Evolutionary conservation across 2,888 invertebrate species (phyloP), one percentile per base, ranked within the genome.

Genomic region (Leucophora obtusa): DNA sequence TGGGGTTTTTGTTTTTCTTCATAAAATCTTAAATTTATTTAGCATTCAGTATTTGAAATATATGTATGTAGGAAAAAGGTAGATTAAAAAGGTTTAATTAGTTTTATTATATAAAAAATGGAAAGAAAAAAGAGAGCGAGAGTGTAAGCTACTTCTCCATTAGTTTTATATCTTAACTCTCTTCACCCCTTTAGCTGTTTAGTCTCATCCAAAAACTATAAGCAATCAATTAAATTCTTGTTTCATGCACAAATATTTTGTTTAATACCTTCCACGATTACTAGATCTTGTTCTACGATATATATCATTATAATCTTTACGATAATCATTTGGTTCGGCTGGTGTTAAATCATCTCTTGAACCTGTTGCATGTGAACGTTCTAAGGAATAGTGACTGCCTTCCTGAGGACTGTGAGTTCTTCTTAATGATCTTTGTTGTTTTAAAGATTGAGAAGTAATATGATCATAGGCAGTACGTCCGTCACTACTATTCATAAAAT

Each of bases 381-480:
- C 87, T 28, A 86, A 76, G 8, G 86, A 85, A 73, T 85, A 87
- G 51, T 84, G 84, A n/a, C n/a, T n/a, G 11, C 83, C 83, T 60
- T 87, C 87, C 59, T 84, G 87, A 11, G 87, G 87, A 65, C 85
- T 86, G n/a, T 84, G 86, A 14, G 83, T 82, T 38, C 83, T 75
- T 2, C 84, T 82, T n/a, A 85, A 62, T 7, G 86, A 84, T 1
- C 86, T 84, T 66, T 85, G 86, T 4, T 87, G 84, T 38, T 87
- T 87, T 4, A 86, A 54, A 9, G 82, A 65, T 35, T 65, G 74
- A 33, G 86, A 86, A 5, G 87, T 86, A 3, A 89, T 86, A 5
- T 89, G 89, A 38, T 88, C 88, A 71, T 90, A 89, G 71, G 89
- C n/a, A n/a, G n/a, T 89, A 73, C 89, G 88, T 8, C 86, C 87